phyloP scores from a whole-genome alignment of 2,113 vertebrate species.

The Perca schrenkii region DNA sequence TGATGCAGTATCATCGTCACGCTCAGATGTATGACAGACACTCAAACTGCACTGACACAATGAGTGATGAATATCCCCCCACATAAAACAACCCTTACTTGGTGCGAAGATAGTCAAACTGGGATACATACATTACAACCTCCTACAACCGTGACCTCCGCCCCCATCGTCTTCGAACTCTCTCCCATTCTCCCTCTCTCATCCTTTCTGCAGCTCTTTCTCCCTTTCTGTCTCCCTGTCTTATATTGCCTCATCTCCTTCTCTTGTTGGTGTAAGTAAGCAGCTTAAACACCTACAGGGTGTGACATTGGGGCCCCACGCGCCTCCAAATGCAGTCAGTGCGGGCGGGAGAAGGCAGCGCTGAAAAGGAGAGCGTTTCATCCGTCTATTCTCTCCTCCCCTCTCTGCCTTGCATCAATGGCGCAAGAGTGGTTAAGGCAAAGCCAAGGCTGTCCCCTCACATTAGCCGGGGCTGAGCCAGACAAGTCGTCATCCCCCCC shows the following conservation, averaged over 20 bases:
- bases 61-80: constrained; percentile 53
- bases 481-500: constrained; percentile 74
- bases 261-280: constrained; percentile 81
- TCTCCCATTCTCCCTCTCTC: constrained; percentile 69
- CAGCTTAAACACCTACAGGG: constrained; percentile 86
- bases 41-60: constrained; percentile 3
- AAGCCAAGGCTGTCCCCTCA: constrained; percentile 85
- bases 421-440: constrained; percentile 71
- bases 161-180: constrained; percentile 73
- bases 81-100: constrained; percentile 36
- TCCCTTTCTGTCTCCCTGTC: constrained; percentile 67
- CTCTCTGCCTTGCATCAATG: constrained; percentile 73
- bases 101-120: constrained; percentile 62
- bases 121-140: constrained; percentile 72
- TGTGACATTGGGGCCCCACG: constrained; percentile 81
- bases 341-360: constrained; percentile 68
- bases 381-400: constrained; percentile 77
- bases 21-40: constrained; percentile 35
- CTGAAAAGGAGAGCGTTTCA: constrained; percentile 78
- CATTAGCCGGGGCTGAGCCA: constrained; percentile 81
- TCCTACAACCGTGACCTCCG: constrained; percentile 78
- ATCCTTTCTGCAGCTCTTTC: constrained; percentile 57
- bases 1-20: constrained; percentile 32
- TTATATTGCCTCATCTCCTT: constrained; percentile 76
- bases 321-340: constrained; percentile 77